These are phyloP conservation scores for Enteromius argenteus DNA, from an alignment of 2,797 vertebrate genomes.

Conservation along the genomic window DNA sequence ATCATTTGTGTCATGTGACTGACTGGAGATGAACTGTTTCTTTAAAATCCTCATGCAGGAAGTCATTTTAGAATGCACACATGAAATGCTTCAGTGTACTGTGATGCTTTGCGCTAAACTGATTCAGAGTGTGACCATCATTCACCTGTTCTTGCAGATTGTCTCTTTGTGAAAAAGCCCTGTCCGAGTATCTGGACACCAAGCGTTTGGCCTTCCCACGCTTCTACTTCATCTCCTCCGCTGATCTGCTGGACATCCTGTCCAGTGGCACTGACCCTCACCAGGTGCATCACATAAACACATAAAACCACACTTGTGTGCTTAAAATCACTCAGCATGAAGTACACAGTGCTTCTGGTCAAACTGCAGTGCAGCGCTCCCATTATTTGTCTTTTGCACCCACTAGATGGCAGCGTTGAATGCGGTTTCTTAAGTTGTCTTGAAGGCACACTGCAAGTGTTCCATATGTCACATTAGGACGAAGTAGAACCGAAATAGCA, in stretches of 20 bases:
- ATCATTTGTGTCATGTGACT: too few species aligned
- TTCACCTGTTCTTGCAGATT: conserved; percentile 83
- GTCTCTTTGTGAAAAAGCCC: conserved; percentile 92
- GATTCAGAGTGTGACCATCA: not conserved
- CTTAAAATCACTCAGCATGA: conserved; percentile 70
- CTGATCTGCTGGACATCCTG: conserved; percentile 94
- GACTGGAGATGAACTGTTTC: too few species aligned
- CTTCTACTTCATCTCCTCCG: conserved; percentile 97
- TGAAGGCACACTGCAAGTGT: conserved; percentile 60
- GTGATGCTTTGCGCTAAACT: not conserved
- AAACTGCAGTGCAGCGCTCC: not conserved
- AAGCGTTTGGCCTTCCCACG: conserved; percentile 94
- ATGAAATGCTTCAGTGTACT: not conserved
- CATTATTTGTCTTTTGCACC: not conserved
- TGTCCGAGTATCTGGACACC: conserved; percentile 93
- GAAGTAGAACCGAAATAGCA: conserved; percentile 45
- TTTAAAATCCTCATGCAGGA: not conserved
- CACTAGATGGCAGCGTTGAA: conserved; percentile 75
- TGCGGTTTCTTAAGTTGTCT: conserved; percentile 55
- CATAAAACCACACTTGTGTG: not conserved
- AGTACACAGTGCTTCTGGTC: not conserved
- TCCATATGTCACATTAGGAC: conserved; percentile 57
- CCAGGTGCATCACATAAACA: conserved; percentile 76
- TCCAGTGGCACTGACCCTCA: conserved; percentile 93
- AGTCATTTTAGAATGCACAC: not conserved